These are phyloP conservation scores for Pangasianodon gigas DNA, from an alignment of 2,113 vertebrate species.

Conservation along the genomic window DNA sequence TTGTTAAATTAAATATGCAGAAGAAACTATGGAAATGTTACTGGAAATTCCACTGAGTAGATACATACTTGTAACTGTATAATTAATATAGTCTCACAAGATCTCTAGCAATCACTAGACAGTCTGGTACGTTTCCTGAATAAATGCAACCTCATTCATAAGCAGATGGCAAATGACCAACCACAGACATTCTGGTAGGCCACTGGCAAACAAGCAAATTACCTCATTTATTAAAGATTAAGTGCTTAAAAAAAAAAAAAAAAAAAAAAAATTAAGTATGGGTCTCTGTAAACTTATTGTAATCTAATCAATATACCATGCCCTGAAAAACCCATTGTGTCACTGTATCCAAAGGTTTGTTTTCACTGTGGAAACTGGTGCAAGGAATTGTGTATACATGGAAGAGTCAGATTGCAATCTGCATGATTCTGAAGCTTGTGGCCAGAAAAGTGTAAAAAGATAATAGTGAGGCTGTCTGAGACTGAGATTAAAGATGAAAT, in stretches of 20 bases:
- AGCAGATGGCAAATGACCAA: constrained; percentile 7
- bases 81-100: background rate
- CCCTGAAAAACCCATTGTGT: background rate
- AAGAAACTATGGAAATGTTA: background rate
- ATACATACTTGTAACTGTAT: background rate
- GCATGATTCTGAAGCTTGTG: background rate
- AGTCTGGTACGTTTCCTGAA: background rate
- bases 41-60: background rate
- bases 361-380: background rate
- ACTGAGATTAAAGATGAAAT: background rate
- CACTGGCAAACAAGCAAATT: background rate
- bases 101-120: background rate
- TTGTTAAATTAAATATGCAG: background rate
- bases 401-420: background rate
- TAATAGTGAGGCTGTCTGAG: background rate
- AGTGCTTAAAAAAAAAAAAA: background rate
- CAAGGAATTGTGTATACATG: background rate
- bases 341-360: background rate
- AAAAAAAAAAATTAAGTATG: background rate
- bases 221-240: background rate
- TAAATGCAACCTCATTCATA: background rate
- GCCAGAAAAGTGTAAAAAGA: background rate
- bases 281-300: background rate
- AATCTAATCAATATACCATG: background rate
- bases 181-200: constrained; percentile 2